Evolutionary conservation across 2,797 vertebrate species (phyloP).

Genomic region (Sciurus vulgaris): DNA sequence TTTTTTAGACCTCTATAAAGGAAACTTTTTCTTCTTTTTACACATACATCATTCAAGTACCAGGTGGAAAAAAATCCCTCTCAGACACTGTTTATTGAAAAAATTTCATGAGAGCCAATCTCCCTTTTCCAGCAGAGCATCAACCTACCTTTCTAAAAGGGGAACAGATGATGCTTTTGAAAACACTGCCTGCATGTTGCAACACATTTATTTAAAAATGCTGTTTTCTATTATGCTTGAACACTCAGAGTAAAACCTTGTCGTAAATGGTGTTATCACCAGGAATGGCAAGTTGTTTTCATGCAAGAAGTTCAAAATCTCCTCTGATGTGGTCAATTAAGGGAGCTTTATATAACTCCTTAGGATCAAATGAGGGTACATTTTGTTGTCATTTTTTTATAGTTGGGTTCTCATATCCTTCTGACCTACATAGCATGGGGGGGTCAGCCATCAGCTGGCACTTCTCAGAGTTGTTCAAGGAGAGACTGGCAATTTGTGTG

Average conservation of each 20-base stretch:
- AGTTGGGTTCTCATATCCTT: conserved; percentile 69
- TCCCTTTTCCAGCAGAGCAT: conserved; percentile 69
- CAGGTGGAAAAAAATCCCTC: conserved; percentile 69
- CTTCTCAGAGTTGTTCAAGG: conserved; percentile 73
- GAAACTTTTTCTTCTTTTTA: conserved; percentile 63
- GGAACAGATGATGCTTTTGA: conserved; percentile 70
- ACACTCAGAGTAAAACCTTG: conserved; percentile 64
- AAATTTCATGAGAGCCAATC: conserved; percentile 67
- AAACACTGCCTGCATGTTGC: conserved; percentile 64
- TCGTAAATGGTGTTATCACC: conserved; percentile 63
- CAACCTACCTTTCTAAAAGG: conserved; percentile 67
- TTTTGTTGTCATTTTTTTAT: conserved; percentile 76
- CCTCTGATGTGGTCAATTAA: conserved; percentile 78
- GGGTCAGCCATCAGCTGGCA: conserved; percentile 71
- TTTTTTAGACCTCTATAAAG: conserved; percentile 66
- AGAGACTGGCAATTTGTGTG: conserved; percentile 64
- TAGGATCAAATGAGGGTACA: conserved; percentile 68
- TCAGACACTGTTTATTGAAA: conserved; percentile 70
- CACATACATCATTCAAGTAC: conserved; percentile 67
- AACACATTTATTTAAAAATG: conserved; percentile 78
- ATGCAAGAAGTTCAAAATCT: conserved; percentile 77
- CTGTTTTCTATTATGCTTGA: conserved; percentile 71
- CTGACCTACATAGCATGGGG: conserved; percentile 79
- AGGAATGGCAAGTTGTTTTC: conserved; percentile 77
- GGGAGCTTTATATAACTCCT: conserved; percentile 77